A percentile compares a stretch with the other conserved stretches of the same genome.
phyloP scores from a whole-genome alignment of 2,888 invertebrate genomes.

The Eledone cirrhosa region DNA sequence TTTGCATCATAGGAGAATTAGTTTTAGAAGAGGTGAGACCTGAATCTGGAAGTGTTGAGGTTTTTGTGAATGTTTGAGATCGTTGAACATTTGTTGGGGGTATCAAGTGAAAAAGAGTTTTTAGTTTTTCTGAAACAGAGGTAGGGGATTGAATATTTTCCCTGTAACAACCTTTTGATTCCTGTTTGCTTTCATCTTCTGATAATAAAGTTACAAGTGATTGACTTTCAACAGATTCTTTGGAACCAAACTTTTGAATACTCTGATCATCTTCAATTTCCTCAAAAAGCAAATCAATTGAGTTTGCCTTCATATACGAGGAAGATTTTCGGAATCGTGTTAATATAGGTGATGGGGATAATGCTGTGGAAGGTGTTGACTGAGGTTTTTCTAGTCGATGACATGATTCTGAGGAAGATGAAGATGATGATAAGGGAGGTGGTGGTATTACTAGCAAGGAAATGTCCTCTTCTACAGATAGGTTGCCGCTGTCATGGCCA shows the following conservation, averaged over 20 bases:
- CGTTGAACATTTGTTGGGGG: conserved; percentile 36
- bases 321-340: not conserved
- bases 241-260: conserved; percentile 5
- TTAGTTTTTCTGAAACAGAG: conserved; percentile 56
- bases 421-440: conserved; percentile 50
- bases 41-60: not conserved
- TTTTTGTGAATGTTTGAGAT: not conserved
- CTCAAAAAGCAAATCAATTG: conserved; percentile 19
- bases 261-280: not conserved
- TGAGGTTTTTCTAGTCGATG: not conserved
- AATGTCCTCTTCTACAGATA: conserved; percentile 48
- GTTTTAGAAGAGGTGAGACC: not conserved
- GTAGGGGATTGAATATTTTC: conserved; percentile 49
- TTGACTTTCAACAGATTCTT: conserved; percentile 9
- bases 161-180: conserved; percentile 19
- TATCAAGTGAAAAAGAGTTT: conserved; percentile 51
- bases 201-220: conserved; percentile 19
- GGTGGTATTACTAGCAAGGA: conserved; percentile 56
- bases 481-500: conserved; percentile 23
- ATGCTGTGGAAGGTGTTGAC: conserved; percentile 1
- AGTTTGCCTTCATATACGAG: conserved; percentile 7
- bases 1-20: not conserved
- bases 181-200: not conserved
- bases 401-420: conserved; percentile 33
- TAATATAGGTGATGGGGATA: conserved; percentile 4